Evolutionary conservation across 2,113 vertebrate species (phyloP).

Genomic region (Atrichornis clamosus): DNA sequence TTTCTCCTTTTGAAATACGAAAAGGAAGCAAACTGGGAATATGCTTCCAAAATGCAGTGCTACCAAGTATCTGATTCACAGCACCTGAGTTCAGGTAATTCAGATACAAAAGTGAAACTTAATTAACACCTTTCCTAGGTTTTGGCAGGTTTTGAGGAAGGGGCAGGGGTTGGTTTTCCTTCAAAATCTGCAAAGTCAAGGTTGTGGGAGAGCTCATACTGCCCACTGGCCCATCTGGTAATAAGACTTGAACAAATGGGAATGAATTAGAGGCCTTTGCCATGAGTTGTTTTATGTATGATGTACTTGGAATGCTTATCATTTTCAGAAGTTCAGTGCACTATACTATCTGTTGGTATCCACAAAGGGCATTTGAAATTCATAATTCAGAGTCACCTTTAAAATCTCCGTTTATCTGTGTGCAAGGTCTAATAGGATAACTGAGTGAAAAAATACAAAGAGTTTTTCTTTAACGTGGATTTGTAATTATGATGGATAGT

Average conservation of each 20-base stretch:
- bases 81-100: not conserved
- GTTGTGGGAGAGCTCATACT: not conserved
- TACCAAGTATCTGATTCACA: not conserved
- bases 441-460: not conserved
- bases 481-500: not conserved
- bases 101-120: not conserved
- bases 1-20: not conserved
- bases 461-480: not conserved
- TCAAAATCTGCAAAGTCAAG: not conserved
- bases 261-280: not conserved
- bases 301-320: not conserved
- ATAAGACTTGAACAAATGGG: not conserved
- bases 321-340: not conserved
- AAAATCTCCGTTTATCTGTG: not conserved
- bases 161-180: not conserved
- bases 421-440: not conserved
- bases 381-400: not conserved
- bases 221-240: not conserved
- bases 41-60: not conserved
- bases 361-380: not conserved
- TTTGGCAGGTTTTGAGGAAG: not conserved
- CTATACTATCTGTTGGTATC: not conserved
- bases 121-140: not conserved
- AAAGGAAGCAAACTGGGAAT: not conserved
- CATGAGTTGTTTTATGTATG: not conserved